Conservation (phyloP, 2,113 vertebrate genomes). For the Lophius piscatorius region DNA sequence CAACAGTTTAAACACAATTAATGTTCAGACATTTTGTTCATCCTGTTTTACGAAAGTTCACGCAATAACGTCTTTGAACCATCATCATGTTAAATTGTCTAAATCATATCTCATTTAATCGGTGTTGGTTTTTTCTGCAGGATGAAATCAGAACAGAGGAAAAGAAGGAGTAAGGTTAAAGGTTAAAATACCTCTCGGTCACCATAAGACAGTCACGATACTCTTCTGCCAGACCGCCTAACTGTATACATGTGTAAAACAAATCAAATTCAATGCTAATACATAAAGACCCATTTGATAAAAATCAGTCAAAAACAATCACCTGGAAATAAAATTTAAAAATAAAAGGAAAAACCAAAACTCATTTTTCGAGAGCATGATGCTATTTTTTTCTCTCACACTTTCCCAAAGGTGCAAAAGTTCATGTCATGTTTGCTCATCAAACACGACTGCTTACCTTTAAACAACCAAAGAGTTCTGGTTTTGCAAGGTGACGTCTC, state of each 20-base stretch:
- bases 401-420: constrained; percentile 43
- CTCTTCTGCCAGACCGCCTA: constrained; percentile 49
- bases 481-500: constrained; percentile 52
- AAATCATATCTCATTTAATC: constrained; percentile 47
- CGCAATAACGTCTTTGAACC: constrained; percentile 52
- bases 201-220: constrained; percentile 49
- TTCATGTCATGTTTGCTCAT: constrained; percentile 37
- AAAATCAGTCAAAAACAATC: constrained; percentile 68
- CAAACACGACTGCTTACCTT: constrained; percentile 71
- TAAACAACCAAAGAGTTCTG: constrained; percentile 65
- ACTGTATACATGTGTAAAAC: constrained; percentile 45
- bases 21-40: constrained; percentile 32
- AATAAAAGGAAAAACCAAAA: constrained; percentile 53
- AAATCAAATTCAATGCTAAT: constrained; percentile 67
- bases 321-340: constrained; percentile 43
- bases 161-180: constrained; percentile 49
- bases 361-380: constrained; percentile 37
- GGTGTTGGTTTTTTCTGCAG: constrained; percentile 19
- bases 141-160: constrained; percentile 51
- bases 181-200: constrained; percentile 59
- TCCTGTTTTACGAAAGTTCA: constrained; percentile 52
- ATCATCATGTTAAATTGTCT: constrained; percentile 38
- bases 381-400: constrained; percentile 30
- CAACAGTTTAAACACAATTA: constrained; percentile 43
- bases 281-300: constrained; percentile 63